These are phyloP conservation scores for Trissoscelio sp. DNA, from an alignment of 2,888 invertebrate genomes.

Conservation along the genomic window DNA sequence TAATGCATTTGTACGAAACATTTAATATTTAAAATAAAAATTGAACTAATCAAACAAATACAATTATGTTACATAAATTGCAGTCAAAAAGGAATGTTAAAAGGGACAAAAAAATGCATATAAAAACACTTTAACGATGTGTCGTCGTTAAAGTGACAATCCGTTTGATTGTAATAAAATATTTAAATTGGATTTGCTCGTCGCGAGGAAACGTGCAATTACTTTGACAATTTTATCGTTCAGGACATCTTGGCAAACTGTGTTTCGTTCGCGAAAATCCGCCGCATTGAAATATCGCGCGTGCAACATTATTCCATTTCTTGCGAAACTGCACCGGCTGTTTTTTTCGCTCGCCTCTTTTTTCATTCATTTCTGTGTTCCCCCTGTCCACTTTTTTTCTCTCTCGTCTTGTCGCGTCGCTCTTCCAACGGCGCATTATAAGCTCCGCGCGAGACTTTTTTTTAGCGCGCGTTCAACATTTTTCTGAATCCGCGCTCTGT, in stretches of 20 bases:
- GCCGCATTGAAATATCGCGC: constrained; percentile 26
- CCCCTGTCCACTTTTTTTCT: constrained; percentile 7
- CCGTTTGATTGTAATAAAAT: constrained; percentile 60
- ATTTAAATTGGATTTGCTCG: constrained; percentile 56
- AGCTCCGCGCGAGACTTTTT: constrained; percentile 32
- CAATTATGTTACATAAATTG: constrained; percentile 24
- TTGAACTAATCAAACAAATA: constrained; percentile 16
- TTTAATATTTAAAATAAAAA: constrained; percentile 20
- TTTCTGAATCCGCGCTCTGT: constrained; percentile 38
- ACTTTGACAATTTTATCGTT: constrained; percentile 60
- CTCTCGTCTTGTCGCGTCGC: constrained; percentile 27
- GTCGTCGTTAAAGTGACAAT: constrained; percentile 40
- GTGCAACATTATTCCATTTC: constrained; percentile 47
- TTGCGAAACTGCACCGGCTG: constrained; percentile 35
- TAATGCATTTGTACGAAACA: no score
- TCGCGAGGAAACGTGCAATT: constrained; percentile 50
- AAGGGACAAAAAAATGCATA: not conserved
- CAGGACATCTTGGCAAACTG: constrained; percentile 49
- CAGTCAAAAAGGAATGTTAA: constrained; percentile 13
- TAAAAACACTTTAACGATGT: not conserved
- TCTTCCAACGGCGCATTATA: constrained; percentile 33
- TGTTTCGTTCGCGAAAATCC: constrained; percentile 50
- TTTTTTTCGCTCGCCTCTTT: constrained; percentile 26
- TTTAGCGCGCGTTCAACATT: constrained; percentile 48
- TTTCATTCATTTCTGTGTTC: constrained; percentile 18